Base-by-base conservation (phyloP, 2,888 invertebrate species). In the Parnassius orleans region DNA sequence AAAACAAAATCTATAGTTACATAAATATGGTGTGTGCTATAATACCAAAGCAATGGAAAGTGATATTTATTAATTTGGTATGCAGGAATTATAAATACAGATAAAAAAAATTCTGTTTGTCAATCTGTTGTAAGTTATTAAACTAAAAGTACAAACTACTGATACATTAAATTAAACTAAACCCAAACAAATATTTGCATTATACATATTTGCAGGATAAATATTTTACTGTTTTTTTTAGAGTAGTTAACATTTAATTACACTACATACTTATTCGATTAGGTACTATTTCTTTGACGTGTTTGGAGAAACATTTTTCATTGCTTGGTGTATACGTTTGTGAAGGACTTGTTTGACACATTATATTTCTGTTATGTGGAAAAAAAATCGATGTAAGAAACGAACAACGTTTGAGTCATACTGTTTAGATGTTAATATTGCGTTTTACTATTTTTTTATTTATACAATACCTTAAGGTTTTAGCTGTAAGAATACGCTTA, bases 401-500 rank as follows among this genome's bases (percentile, higher is more conserved):
- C 70, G 68, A 74, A 77, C 69, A 72, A 69, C 63, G 66, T 65
- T 69, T 63, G 65, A 73, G 73, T 74, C 72, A 72, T 66, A 67
- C 65, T 67, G 63, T 68, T 65, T 69, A 67, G 66, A 61, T 66
- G 53, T 69, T 79, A 77, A 72, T 72, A 77, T 78, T 81, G 84
- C 85, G 89, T 88, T 90, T 86, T 79, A 76, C 80, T 81, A 78
- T 76, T 53, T 60, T 75, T 75, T 74, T 79, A 83, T 84, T 81
- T 84, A 84, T 83, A 80, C 75, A 70, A 69, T 74, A 75, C 77
- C 75, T 72, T 74, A 75, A 81, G 75, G 76, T 72, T 69, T 79
- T 83, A 84, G 78, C 70, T 80, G 54, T 90, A 89, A 86, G 85
- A 66, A 80, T 87, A 88, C 87, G 90, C 84, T 86, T 86, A 86